Evolutionary conservation across 2,113 vertebrate genomes (phyloP).

Genomic region (Acanthochromis polyacanthus): DNA sequence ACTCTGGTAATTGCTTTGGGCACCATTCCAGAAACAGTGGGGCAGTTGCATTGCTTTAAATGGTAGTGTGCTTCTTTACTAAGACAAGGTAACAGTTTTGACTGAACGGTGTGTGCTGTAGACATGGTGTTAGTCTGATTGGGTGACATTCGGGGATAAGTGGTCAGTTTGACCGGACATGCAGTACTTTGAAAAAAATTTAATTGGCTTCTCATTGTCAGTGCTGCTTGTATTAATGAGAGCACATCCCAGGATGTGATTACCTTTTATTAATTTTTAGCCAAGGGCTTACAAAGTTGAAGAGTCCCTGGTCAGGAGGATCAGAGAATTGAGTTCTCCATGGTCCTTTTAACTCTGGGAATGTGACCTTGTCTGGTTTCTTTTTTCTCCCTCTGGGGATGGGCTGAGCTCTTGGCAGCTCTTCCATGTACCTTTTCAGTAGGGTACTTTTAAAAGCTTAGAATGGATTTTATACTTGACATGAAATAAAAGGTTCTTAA

Average conservation of each 20-base stretch:
- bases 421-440: background rate
- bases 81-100: background rate
- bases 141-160: background rate
- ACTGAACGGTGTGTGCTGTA: background rate
- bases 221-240: conserved; percentile 8
- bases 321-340: conserved; percentile 21
- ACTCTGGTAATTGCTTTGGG: too few species aligned
- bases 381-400: conserved; percentile 1
- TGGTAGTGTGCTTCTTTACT: too few species aligned
- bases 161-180: background rate
- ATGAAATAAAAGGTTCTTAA: background rate
- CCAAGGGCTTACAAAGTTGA: conserved; percentile 18
- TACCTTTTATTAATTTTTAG: conserved; percentile 35
- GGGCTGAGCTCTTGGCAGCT: background rate
- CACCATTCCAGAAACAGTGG: too few species aligned
- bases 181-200: background rate
- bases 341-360: conserved; percentile 16
- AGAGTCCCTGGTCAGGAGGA: conserved; percentile 4
- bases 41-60: too few species aligned
- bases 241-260: conserved; percentile 20
- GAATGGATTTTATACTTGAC: background rate
- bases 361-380: conserved; percentile 37
- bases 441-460: background rate
- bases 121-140: background rate
- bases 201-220: conserved; percentile 24